Percentiles rank a stretch among this genome's conserved stretches.
These are phyloP conservation scores for Amphiura filiformis DNA, from an alignment of 35 echinoderm and acorn worm species.

Conservation along the genomic window DNA sequence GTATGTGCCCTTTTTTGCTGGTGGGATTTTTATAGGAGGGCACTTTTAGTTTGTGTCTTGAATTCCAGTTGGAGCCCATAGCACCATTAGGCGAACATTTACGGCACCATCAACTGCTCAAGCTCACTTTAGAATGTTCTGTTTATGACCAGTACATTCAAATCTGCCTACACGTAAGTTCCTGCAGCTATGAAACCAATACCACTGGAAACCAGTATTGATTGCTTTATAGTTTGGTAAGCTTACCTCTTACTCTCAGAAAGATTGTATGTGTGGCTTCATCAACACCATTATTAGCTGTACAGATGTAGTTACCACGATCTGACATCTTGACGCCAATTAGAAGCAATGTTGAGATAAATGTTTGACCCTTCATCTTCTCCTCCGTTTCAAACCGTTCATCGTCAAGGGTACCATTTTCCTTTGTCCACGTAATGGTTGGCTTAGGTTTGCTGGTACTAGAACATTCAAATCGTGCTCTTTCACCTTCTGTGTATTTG, in stretches of 20 bases:
- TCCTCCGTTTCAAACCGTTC: not conserved
- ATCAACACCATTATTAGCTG: slow-evolving; percentile 20
- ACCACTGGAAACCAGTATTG: no score
- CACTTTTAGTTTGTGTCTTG: no score
- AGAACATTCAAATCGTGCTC: slow-evolving; percentile 51
- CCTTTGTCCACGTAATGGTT: not conserved
- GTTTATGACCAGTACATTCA: no score
- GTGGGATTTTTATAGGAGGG: no score
- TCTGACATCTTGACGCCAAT: slow-evolving; percentile 32
- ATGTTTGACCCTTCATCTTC: not conserved
- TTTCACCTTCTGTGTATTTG: slow-evolving; percentile 73
- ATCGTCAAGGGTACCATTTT: not conserved
- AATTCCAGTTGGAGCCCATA: no score
- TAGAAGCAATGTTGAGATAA: slow-evolving; percentile 34
- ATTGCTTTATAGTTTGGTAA: no score
- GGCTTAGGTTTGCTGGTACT: slow-evolving; percentile 11
- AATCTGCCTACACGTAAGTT: no score
- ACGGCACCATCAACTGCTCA: no score
- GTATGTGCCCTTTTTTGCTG: no score
- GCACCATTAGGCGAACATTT: no score
- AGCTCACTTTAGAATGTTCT: no score
- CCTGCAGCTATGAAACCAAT: no score
- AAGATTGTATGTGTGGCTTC: slow-evolving; percentile 9
- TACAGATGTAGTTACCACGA: slow-evolving; percentile 57
- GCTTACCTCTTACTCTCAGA: slow-evolving; percentile 68